Evolutionary conservation across 2,797 vertebrate genomes (phyloP), one percentile per base, ranked within the genome.

Genomic region (Gymnoscopelus braueri): DNA sequence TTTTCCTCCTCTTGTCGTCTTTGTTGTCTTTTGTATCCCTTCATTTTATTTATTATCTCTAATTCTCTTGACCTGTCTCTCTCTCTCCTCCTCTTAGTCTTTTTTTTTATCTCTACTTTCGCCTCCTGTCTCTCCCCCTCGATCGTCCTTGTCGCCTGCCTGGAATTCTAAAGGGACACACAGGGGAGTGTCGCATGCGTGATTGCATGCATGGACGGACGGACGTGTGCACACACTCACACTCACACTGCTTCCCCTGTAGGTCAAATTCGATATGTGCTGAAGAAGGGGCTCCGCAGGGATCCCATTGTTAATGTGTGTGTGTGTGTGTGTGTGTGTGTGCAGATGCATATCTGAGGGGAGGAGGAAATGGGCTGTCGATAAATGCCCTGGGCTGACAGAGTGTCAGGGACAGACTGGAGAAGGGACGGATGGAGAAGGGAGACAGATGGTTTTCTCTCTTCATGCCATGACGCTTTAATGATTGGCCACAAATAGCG

Each of bases 381-480:
- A 83, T 88, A 82, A 9, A 70, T 35, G 56, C 77, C 62, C 26
- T 8, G 2, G 71, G 80, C 80, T 59, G 54, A 77, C 32, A 79
- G 78, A 76, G 72, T 68, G 71, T 74, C 66, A 75, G 75, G 78
- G 50, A 58, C 5, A 7, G 51, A 63, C 50, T 39, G 5, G 5
- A 63, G 55, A 56, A 52, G 49, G n/a, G 57, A 67, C 58, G 39
- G 74, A 81, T 60, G 32, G 71, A 77, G 69, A 78, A 6, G 35
- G 7, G 75, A 77, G 67, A 67, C 47, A 52, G 9, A 0, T 23
- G 52, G 26, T 44, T 66, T 35, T 66, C 58, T 70, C 10, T 53
- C 51, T 79, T 79, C 13, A 75, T 2, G 19, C 32, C 66, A 2
- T 60, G 62, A 52, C 64, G 57, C 63, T 15, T 52, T 11, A 6